Base-by-base conservation (phyloP, 2,797 vertebrate genomes). In the Australoheros facetus region DNA sequence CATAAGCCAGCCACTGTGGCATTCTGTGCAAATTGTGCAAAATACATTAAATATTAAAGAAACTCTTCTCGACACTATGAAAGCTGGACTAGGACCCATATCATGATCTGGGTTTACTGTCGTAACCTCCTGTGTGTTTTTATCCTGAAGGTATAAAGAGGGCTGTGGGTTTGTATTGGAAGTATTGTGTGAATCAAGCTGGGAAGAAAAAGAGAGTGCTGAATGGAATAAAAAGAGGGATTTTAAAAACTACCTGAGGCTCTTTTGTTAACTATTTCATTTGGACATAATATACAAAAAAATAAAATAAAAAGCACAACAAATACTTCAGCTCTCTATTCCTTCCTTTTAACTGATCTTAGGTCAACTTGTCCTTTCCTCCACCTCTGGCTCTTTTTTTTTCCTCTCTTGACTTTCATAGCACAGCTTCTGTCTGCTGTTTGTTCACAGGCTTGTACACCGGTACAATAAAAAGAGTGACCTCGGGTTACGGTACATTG, bases 381-480 rank as follows among this genome's bases (percentile, higher is more conserved):
- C 30, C 74, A 86, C 71, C 48, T 87, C 48, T 62, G 26, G 7
- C 75, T 82, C 55, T 51, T 84, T 62, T 75, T 84, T 37, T 32
- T 84, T 37, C 57, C 55, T 58, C 71, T 78, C 75, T 82, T 83
- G 69, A 69, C 59, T 80, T 77, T 79, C 77, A 85, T 42, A 69
- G 66, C 77, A 78, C n/a, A 58, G 48, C 51, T 60, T 84, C 78
- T 83, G 74, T 89, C 84, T 80, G 73, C 73, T 77, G 78, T 90
- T 90, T 89, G 87, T 80, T 86, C 76, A 74, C 70, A 82, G 53
- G 11, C 81, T 73, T 79, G 74, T 83, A 90, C 88, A 88, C 60
- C 12, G 56, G 45, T 82, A 88, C 78, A 87, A 89, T 73, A 84
- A 77, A 87, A 87, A 88, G 53, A 82, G 75, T 78, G 87, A 91